phyloP scores from a whole-genome alignment of 1,140 invertebrate species.

The Macrobrachium rosenbergii region DNA sequence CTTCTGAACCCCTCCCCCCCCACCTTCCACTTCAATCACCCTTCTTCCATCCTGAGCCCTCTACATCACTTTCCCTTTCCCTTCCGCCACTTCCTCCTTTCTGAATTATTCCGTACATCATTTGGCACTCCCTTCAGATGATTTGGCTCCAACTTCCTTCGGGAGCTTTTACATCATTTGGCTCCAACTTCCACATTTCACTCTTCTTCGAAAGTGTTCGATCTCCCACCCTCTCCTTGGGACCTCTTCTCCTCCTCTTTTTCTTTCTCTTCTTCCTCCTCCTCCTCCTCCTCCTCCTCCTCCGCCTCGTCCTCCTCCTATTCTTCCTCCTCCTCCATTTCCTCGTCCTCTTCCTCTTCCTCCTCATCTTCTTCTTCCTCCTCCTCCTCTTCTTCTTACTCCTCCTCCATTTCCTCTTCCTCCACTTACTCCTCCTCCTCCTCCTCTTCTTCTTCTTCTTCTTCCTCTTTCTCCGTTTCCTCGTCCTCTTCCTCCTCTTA shows the following conservation, averaged over 20 bases:
- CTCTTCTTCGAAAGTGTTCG: no score
- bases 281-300: no score
- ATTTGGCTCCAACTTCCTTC: no score
- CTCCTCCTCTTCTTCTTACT: no score
- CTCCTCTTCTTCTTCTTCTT: background rate
- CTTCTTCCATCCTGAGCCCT: background rate
- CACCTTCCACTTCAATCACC: no score
- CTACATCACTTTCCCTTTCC: background rate
- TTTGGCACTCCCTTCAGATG: background rate
- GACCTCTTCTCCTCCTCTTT: background rate
- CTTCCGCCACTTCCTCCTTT: background rate
- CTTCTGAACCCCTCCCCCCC: background rate
- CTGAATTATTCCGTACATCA: background rate
- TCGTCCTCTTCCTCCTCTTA: background rate
- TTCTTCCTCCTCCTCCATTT: no score
- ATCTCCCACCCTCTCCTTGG: background rate
- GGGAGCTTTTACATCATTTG: no score
- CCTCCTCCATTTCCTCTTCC: no score
- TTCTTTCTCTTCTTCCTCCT: background rate
- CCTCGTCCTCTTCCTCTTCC: background rate
- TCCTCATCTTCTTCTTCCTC: background rate
- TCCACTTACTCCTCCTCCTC: background rate
- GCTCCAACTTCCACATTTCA: background rate
- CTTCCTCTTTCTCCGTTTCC: background rate
- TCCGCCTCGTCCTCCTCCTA: no score